Evolutionary conservation across 1,140 invertebrate genomes (phyloP).

Genomic region (Fopius arisanus): DNA sequence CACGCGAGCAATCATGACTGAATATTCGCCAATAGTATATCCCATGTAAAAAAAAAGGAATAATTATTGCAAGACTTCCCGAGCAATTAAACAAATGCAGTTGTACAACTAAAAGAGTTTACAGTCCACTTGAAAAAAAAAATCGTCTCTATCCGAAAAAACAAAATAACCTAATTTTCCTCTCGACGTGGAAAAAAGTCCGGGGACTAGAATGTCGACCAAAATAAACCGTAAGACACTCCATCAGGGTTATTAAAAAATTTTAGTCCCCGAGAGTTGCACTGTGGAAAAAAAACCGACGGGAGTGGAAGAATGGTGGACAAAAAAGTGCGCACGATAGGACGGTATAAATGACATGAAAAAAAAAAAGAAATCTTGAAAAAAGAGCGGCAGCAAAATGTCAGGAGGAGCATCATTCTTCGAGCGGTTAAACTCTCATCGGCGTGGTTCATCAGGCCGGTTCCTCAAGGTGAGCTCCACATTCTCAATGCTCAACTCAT

Average conservation of each 20-base stretch:
- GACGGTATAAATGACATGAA: constrained; percentile 19
- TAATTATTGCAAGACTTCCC: too few relatives aligned
- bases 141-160: background rate
- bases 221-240: constrained; percentile 17
- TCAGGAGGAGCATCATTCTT: constrained; percentile 35
- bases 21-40: too few relatives aligned
- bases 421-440: constrained; percentile 31
- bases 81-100: too few relatives aligned
- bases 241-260: constrained; percentile 34
- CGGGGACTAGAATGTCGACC: background rate
- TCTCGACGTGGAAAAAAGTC: background rate
- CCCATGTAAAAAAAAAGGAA: too few relatives aligned
- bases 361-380: constrained; percentile 19
- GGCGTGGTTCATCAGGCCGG: constrained; percentile 35
- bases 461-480: constrained; percentile 39
- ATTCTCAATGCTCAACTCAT: constrained; percentile 35
- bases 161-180: background rate
- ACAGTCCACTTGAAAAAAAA: background rate
- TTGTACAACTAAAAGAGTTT: too few relatives aligned
- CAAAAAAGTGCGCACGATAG: constrained; percentile 4
- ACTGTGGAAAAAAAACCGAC: constrained; percentile 11
- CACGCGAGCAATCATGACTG: too few relatives aligned
- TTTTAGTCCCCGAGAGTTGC: constrained; percentile 3
- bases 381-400: constrained; percentile 31
- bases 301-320: constrained; percentile 12